Base-by-base conservation (phyloP, 2,113 vertebrate species). In the Trogon surrucura region DNA sequence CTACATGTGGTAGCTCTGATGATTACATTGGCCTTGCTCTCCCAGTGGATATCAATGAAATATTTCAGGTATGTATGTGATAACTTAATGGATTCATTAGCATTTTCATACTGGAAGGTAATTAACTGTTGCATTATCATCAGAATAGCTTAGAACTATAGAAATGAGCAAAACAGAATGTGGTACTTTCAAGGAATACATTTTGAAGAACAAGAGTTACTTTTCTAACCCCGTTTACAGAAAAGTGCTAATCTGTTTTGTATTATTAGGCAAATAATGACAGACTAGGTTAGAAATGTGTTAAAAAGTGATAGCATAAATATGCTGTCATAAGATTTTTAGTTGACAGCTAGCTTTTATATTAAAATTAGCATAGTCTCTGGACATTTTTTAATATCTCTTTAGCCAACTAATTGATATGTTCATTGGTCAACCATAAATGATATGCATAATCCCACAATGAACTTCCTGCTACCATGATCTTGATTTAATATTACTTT, bases 21-120 rank as follows among this genome's bases (percentile, higher is more conserved):
- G 99, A 99, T 97, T 99, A 99, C 84, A 98, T 99, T 50, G 99
- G 99, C 56, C 98, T 99, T 32, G 99, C 99, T 34, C 98, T 99
- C 70, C 99, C 99, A 5, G 97, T 99, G 94, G 98, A 99, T 97
- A 99, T 99, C 93, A 99, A 99, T 51, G 99, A 99, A 71, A 99
- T 99, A 98, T 99, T 99, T 96, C 99, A 99, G 98, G 92, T 94
- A 48, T 44, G 73, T 64, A 9, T 44, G 7, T 41, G 4, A 21
- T 74, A 64, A 70, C 32, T 56, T 51, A 51, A 25, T 50, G 13
- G 5, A 10, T 72, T 78, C 4, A 19, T 38, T 56, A 50, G 16
- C 11, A 21, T 53, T 78, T 86, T 54, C 15, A 1, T 81, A 13
- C 11, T 23, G 10, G 34, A 78, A 58, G 30, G 32, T 60, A 20